A percentile compares a stretch with the other conserved stretches of the same genome.
phyloP scores from a whole-genome alignment of 2,797 vertebrate genomes.

The Choloepus didactylus region DNA sequence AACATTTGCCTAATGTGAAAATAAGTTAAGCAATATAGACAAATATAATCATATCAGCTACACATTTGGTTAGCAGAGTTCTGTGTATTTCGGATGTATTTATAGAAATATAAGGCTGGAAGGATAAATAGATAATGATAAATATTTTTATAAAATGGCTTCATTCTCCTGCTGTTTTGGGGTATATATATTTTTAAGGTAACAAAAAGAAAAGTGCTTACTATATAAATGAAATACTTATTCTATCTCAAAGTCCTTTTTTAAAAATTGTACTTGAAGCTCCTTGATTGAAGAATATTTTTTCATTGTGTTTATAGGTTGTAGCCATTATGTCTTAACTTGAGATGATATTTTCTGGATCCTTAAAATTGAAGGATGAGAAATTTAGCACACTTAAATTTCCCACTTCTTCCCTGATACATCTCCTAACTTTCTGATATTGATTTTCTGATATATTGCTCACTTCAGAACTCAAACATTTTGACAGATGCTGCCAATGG shows the following conservation, averaged over 20 bases:
- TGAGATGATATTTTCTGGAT: background rate
- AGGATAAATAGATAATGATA: background rate
- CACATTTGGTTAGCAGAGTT: background rate
- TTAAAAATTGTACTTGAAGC: background rate
- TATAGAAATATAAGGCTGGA: background rate
- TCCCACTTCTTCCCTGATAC: background rate
- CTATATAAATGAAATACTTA: no score
- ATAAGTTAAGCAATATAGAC: background rate
- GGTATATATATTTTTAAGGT: background rate
- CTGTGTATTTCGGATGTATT: background rate
- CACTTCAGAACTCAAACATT: background rate
- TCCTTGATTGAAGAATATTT: background rate
- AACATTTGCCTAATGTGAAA: background rate
- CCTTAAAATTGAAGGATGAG: background rate
- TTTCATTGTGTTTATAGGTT: background rate
- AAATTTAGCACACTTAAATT: background rate
- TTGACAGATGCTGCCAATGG: background rate
- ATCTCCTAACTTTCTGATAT: no score
- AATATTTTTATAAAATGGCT: background rate
- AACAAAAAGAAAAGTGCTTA: background rate
- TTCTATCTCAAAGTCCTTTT: background rate
- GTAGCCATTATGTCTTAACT: background rate
- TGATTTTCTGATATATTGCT: background rate
- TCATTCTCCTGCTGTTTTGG: background rate
- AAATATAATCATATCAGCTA: background rate